These are phyloP conservation scores for Meloe dianella DNA, from an alignment of 2,888 invertebrate genomes.

Conservation along the genomic window DNA sequence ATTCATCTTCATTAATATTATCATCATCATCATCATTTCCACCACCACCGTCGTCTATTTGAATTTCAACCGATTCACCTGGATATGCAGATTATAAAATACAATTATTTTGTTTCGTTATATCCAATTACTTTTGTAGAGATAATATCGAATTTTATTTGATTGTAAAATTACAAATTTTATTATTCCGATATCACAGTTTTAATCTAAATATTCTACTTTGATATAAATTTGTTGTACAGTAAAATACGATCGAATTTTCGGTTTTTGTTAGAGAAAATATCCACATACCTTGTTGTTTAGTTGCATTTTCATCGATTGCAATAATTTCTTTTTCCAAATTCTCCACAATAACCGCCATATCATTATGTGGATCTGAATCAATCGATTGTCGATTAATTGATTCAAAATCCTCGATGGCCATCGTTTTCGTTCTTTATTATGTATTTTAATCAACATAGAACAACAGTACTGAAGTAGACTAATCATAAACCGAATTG, in stretches of 20 bases:
- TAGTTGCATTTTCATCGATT: background rate
- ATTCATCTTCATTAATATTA: slow-evolving; percentile 32
- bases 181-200: background rate
- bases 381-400: background rate
- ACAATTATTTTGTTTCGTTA: background rate
- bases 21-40: slow-evolving; percentile 21
- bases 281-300: background rate
- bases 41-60: slow-evolving; percentile 32
- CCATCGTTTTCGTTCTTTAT: background rate
- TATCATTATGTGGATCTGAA: background rate
- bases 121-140: background rate
- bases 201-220: background rate
- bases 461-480: background rate
- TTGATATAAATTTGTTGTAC: background rate
- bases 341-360: background rate
- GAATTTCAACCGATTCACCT: slow-evolving; percentile 15
- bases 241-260: background rate
- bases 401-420: background rate
- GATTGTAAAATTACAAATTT: background rate
- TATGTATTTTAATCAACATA: background rate
- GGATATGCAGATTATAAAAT: background rate
- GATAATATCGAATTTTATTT: background rate
- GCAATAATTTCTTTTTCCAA: background rate
- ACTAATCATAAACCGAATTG: background rate
- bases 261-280: background rate